Evolutionary conservation across 2,113 vertebrate genomes (phyloP).

Genomic region (Eretmochelys imbricata): DNA sequence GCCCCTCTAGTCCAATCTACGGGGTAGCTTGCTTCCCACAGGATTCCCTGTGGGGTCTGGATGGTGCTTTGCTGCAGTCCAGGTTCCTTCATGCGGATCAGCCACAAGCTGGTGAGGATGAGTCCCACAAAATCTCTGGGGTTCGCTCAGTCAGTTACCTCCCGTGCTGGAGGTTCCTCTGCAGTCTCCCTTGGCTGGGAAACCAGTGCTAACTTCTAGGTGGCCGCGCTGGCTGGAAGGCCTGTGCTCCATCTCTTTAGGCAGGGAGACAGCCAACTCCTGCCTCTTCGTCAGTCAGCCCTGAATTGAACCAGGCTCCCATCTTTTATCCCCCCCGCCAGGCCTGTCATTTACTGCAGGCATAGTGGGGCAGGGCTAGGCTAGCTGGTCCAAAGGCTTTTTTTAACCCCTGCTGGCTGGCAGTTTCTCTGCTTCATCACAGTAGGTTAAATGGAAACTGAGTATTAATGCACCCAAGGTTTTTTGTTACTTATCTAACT

Average conservation of each 20-base stretch:
- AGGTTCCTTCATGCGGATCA: not conserved
- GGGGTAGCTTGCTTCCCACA: not conserved
- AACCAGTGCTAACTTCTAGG: not conserved
- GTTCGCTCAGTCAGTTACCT: not conserved
- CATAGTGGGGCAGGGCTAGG: fast-evolving
- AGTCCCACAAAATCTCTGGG: not conserved
- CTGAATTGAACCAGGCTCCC: not conserved
- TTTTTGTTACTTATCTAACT: not conserved
- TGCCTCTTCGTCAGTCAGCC: not conserved
- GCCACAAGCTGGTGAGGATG: not conserved
- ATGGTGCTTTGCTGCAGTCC: not conserved
- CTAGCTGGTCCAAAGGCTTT: not conserved
- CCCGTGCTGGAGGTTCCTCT: not conserved
- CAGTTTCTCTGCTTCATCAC: not conserved
- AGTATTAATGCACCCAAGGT: not conserved
- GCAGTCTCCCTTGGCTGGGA: not conserved
- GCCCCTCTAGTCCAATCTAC: not conserved
- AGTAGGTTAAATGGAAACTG: not conserved
- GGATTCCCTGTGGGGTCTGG: not conserved
- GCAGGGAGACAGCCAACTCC: not conserved
- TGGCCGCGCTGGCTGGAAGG: not conserved
- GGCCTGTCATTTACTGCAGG: not conserved
- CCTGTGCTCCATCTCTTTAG: too few species aligned
- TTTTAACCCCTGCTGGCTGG: not conserved
- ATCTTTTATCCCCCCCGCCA: not conserved